Evolutionary conservation across 2,113 vertebrate genomes (phyloP).

Genomic region (Rhegmatorhina hoffmannsi): DNA sequence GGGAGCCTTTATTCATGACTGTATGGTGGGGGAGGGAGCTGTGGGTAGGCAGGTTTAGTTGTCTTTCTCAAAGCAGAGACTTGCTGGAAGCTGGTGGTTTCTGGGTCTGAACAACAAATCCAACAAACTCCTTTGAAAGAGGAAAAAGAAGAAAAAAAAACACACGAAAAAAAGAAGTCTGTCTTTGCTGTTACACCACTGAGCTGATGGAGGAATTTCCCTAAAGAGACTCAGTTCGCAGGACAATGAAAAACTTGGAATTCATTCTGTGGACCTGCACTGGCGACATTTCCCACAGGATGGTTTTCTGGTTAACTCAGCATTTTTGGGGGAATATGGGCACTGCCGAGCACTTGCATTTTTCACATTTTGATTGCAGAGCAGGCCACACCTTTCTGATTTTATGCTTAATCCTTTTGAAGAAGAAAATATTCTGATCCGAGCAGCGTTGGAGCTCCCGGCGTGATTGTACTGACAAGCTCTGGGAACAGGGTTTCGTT

Average conservation of each 20-base stretch:
- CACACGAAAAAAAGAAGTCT: not conserved
- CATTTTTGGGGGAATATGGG: not conserved
- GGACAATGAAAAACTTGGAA: not conserved
- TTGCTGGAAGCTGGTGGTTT: not conserved
- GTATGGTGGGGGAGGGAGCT: not conserved
- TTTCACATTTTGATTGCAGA: not conserved
- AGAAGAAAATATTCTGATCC: not conserved
- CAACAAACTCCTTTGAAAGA: not conserved
- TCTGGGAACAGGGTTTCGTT: not conserved
- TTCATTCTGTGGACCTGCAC: not conserved
- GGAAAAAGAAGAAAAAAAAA: not conserved
- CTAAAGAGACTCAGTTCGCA: not conserved
- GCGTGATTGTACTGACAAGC: not conserved
- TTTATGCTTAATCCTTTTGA: not conserved
- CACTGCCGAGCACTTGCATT: not conserved
- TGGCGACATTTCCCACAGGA: not conserved
- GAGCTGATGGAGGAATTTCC: not conserved
- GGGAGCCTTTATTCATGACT: not conserved
- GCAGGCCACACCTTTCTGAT: not conserved
- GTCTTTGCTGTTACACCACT: not conserved
- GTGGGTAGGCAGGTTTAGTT: not conserved
- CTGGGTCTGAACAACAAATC: not conserved
- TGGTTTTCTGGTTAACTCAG: not conserved
- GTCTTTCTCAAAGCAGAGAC: not conserved
- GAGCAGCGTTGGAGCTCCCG: not conserved